Conservation (phyloP, 2,797 vertebrate genomes). For the Sebastes dallii region DNA sequence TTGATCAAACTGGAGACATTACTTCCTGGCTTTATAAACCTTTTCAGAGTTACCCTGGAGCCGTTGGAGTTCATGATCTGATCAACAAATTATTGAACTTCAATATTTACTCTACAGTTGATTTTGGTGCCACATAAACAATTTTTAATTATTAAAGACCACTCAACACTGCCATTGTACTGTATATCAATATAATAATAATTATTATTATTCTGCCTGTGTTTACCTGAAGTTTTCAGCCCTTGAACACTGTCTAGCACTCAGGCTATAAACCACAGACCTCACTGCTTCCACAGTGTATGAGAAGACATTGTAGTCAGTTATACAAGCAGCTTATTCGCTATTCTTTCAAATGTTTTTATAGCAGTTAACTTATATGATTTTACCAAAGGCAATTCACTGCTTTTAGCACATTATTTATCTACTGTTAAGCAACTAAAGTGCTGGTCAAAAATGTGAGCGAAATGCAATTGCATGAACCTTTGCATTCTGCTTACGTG, state of each 20-base stretch:
- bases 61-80: background rate
- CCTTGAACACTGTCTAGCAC: background rate
- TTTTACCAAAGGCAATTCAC: background rate
- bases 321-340: background rate
- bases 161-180: background rate
- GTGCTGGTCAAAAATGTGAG: background rate
- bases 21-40: background rate
- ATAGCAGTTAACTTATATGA: background rate
- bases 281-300: background rate
- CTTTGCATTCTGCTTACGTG: background rate
- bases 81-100: conserved; percentile 1
- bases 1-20: conserved; percentile 1
- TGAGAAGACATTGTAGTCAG: background rate
- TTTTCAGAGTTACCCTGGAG: background rate
- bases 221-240: conserved; percentile 14
- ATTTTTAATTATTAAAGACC: background rate
- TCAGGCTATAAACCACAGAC: background rate
- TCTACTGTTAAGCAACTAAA: background rate
- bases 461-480: background rate
- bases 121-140: background rate
- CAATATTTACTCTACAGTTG: background rate
- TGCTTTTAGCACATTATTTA: background rate
- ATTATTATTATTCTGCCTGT: background rate
- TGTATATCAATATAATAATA: background rate
- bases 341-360: background rate